Conservation (phyloP, 2,888 invertebrate genomes). For the Tenodera sinensis region DNA sequence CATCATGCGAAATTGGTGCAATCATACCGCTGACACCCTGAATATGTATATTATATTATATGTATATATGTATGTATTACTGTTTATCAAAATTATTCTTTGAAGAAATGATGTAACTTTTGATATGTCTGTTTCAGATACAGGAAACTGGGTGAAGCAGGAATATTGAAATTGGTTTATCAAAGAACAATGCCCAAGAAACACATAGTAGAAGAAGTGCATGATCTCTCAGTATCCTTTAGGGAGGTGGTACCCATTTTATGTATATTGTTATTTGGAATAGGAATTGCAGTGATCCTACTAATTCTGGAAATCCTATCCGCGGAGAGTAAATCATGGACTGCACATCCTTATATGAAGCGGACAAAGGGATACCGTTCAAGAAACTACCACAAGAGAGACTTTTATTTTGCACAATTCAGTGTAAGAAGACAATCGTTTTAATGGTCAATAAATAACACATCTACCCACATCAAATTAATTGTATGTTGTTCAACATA, state of each 20-base stretch:
- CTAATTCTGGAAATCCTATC: background rate
- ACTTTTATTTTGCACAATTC: background rate
- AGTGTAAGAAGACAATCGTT: background rate
- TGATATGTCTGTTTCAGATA: background rate
- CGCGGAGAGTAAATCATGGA: background rate
- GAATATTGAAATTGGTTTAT: background rate
- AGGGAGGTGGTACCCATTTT: background rate
- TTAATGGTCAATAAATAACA: background rate
- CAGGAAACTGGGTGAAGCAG: background rate
- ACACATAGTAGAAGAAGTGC: background rate
- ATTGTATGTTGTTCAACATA: no score
- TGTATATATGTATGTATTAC: no score
- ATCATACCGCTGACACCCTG: no score
- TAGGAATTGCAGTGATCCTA: background rate
- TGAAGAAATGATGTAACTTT: no score
- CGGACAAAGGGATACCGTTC: background rate
- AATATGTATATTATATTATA: no score
- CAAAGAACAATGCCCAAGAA: background rate
- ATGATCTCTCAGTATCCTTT: background rate
- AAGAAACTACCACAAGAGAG: background rate
- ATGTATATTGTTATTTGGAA: background rate
- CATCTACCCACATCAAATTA: no score
- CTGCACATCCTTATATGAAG: background rate
- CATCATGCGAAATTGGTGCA: no score
- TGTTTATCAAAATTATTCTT: no score